Evolutionary conservation across 2,113 vertebrate species (phyloP).

Genomic region (Crypturellus undulatus): DNA sequence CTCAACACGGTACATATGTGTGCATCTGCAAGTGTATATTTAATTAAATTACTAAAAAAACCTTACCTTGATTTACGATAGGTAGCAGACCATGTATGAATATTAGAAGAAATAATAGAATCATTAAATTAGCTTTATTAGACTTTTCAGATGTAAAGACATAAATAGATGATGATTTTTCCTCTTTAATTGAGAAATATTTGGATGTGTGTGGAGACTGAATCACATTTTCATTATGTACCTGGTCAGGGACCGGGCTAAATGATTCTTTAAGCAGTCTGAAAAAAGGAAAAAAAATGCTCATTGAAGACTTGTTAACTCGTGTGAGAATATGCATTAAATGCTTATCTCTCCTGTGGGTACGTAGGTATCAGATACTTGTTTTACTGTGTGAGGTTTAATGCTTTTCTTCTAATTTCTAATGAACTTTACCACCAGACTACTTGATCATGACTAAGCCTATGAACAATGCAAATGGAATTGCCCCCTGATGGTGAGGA

Average conservation of each 20-base stretch:
- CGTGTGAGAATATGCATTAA: slow-evolving; percentile 68
- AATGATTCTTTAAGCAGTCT: slow-evolving; percentile 71
- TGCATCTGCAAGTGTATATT: neutral
- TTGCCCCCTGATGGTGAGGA: slow-evolving; percentile 98
- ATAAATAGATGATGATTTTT: slow-evolving; percentile 44
- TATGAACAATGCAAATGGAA: slow-evolving; percentile 98
- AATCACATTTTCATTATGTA: slow-evolving; percentile 70
- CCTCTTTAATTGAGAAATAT: slow-evolving; percentile 71
- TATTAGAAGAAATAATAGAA: slow-evolving; percentile 40
- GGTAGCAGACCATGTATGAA: slow-evolving; percentile 37
- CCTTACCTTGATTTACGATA: slow-evolving; percentile 55
- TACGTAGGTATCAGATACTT: slow-evolving; percentile 78
- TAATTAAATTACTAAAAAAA: slow-evolving; percentile 36
- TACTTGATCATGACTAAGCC: slow-evolving; percentile 97
- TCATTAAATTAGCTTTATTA: slow-evolving; percentile 69
- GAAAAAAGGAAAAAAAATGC: slow-evolving; percentile 9
- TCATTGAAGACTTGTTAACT: slow-evolving; percentile 71
- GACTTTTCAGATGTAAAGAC: slow-evolving; percentile 56
- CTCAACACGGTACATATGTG: neutral
- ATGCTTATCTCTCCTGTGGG: slow-evolving; percentile 72
- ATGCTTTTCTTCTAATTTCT: slow-evolving; percentile 85
- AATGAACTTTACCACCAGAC: slow-evolving; percentile 97
- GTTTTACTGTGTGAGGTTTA: slow-evolving; percentile 82
- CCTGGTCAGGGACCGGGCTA: slow-evolving; percentile 62
- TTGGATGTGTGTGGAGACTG: slow-evolving; percentile 51